Evolutionary conservation across 2,888 invertebrate species (phyloP).

Genomic region (Timema cristinae): DNA sequence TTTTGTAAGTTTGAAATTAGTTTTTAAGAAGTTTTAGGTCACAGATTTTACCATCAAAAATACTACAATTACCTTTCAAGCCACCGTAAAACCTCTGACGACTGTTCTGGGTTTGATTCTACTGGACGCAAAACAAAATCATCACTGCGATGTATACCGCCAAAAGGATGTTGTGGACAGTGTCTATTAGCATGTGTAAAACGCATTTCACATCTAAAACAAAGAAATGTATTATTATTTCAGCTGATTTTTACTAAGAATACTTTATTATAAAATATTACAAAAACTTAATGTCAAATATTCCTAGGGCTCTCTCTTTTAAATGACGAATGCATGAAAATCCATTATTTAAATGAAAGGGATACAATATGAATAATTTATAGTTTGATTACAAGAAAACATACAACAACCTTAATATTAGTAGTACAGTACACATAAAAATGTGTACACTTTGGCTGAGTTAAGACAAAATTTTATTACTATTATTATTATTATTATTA

Average conservation of each 20-base stretch:
- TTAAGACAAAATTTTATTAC: too few species aligned
- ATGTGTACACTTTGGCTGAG: too few species aligned
- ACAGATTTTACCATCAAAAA: too few species aligned
- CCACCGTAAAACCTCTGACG: conserved; percentile 52
- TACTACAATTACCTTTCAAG: conserved; percentile 44
- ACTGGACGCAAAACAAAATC: conserved; percentile 50
- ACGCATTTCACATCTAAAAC: conserved; percentile 54
- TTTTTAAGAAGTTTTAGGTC: too few species aligned
- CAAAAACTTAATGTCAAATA: not conserved
- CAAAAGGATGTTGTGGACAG: conserved; percentile 66
- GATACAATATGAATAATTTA: not conserved
- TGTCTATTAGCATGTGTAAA: conserved; percentile 75
- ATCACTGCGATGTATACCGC: conserved; percentile 51
- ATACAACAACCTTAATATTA: too few species aligned
- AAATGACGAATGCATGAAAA: not conserved
- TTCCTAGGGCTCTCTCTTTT: not conserved
- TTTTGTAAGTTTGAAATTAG: too few species aligned
- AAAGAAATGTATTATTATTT: conserved; percentile 13
- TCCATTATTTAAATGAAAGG: not conserved
- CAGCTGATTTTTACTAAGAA: too few species aligned
- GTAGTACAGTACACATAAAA: too few species aligned
- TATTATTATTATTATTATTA: too few species aligned
- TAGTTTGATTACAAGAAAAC: not conserved
- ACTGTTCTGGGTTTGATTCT: conserved; percentile 47
- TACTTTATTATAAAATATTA: too few species aligned